Evolutionary conservation across 2,888 invertebrate genomes (phyloP), one percentile per base, ranked within the genome.

Genomic region (Caenorhabditis drosophilae): DNA sequence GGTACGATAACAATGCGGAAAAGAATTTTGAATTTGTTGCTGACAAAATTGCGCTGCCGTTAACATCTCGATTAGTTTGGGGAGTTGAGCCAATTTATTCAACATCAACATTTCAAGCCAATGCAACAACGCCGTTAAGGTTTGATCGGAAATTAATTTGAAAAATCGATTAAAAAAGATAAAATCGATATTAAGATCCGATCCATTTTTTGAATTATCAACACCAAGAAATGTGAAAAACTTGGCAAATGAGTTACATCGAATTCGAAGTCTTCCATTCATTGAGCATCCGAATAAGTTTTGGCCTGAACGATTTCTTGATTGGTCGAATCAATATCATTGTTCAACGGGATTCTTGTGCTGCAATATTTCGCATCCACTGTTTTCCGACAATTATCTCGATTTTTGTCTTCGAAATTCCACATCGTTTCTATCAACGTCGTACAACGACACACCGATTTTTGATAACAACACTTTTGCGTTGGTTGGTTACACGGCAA

Each of bases 371-470:
- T 53, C 67, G 2, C 44, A 66, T 38, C 45, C 57, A 0, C 49
- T 73, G 1, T 73, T 68, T 52, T 63, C 68, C 11, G 62, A 66
- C 34, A 50, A 63, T 0, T 73, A 73, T 31, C 61, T 73, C 16
- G 73, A 73, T 36, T 70, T 68, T 23, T 73, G 73, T 38, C 68
- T 73, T 2, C 56, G 75, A 4, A 73, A 81, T 26, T 81, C 81
- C 9, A 81, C 81, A 1, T 66, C 73, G 1, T 74, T 74, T 48
- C 66, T 81, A 2, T 46, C 67, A 35, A 82, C 81, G 15, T 69
- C 76, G 23, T 81, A 80, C 73, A 81, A 81, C 54, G 81, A 81
- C 67, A 81, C 81, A 12, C 80, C 81, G 23, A 76, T 81, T 26
- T 81, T 80, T 62, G 79, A 81, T 54, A 81, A 79, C 48, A 47